phyloP scores from a whole-genome alignment of 2,888 invertebrate genomes.

The Plagodis pulveraria region DNA sequence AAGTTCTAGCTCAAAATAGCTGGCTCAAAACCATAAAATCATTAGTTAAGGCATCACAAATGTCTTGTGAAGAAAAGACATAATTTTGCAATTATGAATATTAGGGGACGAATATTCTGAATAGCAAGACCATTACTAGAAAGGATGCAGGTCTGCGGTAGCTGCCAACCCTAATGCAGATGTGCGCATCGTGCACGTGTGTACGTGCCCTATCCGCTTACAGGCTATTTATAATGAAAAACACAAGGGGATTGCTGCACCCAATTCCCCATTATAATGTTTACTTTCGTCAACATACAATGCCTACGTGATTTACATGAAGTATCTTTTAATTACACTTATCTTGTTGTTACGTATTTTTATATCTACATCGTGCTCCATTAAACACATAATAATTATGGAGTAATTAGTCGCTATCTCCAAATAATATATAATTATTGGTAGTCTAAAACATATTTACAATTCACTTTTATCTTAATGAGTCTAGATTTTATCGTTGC shows the following conservation, averaged over 20 bases:
- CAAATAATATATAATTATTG: constrained; percentile 17
- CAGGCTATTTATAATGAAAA: constrained; percentile 73
- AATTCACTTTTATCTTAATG: constrained; percentile 17
- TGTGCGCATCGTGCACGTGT: constrained; percentile 51
- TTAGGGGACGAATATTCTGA: no score
- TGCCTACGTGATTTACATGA: constrained; percentile 26
- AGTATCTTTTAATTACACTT: constrained; percentile 14
- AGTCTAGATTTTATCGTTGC: constrained; percentile 16
- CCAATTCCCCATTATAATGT: constrained; percentile 38
- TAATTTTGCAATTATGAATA: no score
- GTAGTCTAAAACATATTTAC: constrained; percentile 20
- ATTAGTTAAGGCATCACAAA: neutral
- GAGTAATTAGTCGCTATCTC: constrained; percentile 17
- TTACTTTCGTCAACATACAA: constrained; percentile 33
- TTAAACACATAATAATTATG: constrained; percentile 6
- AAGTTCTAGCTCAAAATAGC: no score
- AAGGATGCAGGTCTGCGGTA: neutral
- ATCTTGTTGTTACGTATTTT: constrained; percentile 5
- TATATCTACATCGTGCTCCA: constrained; percentile 10
- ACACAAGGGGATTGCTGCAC: constrained; percentile 45
- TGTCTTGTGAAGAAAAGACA: neutral
- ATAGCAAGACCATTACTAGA: no score
- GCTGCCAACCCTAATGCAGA: constrained; percentile 10
- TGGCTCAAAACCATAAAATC: no score
- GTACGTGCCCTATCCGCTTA: constrained; percentile 79